These are phyloP conservation scores for Episyrphus balteatus DNA, from an alignment of 1,140 invertebrate species.

Conservation along the genomic window DNA sequence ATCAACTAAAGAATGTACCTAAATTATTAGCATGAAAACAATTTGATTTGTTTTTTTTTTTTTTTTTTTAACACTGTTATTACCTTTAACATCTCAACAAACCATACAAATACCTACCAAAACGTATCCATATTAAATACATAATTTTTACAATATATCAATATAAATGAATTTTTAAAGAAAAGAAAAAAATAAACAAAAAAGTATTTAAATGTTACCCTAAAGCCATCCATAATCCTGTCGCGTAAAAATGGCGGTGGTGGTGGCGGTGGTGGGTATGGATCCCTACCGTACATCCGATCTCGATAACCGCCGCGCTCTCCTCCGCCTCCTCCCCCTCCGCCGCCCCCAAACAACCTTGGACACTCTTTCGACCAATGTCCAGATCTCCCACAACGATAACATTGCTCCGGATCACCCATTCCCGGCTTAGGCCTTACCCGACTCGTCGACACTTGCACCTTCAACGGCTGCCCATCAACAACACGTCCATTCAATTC, in stretches of 20 bases:
- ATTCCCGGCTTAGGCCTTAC: slow-evolving; percentile 86
- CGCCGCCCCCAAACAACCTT: slow-evolving; percentile 60
- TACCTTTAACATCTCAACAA: no score
- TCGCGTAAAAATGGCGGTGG: slow-evolving; percentile 76
- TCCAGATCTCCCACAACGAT: slow-evolving; percentile 82
- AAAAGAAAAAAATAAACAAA: no score
- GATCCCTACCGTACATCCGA: slow-evolving; percentile 70
- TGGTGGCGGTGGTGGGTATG: slow-evolving; percentile 71
- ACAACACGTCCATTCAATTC: slow-evolving; percentile 74
- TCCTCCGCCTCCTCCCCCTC: slow-evolving; percentile 40
- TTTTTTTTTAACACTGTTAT: no score
- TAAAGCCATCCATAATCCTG: slow-evolving; percentile 74
- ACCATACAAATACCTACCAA: no score
- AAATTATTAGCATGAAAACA: no score
- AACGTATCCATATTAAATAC: no score
- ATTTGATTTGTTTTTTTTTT: no score
- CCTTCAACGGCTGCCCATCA: slow-evolving; percentile 78
- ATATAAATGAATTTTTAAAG: no score
- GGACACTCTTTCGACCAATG: slow-evolving; percentile 94
- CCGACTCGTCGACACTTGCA: slow-evolving; percentile 80
- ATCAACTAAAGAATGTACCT: no score
- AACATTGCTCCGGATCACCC: slow-evolving; percentile 90
- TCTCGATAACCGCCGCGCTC: slow-evolving; percentile 50
- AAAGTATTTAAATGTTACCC: slow-evolving; percentile 49
- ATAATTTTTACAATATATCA: no score